These are phyloP conservation scores for Torymus tubicola DNA, from an alignment of 2,888 invertebrate species.

Conservation along the genomic window DNA sequence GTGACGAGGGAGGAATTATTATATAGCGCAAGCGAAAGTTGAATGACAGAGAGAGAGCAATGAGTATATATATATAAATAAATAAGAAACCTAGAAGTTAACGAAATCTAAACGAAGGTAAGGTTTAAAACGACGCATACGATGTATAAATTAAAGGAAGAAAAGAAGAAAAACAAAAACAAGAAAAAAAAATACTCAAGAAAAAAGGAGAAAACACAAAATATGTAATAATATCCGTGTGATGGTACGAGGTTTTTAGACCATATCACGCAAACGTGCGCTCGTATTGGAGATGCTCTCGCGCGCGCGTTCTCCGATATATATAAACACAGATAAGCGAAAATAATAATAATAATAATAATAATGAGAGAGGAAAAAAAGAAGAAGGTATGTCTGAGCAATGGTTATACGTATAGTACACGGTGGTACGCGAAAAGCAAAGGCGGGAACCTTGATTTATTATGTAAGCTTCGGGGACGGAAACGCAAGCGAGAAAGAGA, in stretches of 20 bases:
- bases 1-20: neutral
- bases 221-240: too few relatives aligned
- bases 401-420: slow-evolving; percentile 33
- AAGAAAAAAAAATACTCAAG: too few relatives aligned
- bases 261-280: slow-evolving; percentile 70
- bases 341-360: slow-evolving; percentile 1
- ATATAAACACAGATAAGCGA: too few relatives aligned
- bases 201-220: too few relatives aligned
- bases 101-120: slow-evolving; percentile 44
- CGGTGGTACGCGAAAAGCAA: slow-evolving; percentile 62
- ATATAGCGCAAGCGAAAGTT: neutral
- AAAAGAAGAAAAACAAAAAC: too few relatives aligned
- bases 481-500: neutral
- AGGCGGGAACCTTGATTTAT: slow-evolving; percentile 64
- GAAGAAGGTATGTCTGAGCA: slow-evolving; percentile 22
- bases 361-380: neutral
- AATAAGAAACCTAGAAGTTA: slow-evolving; percentile 24
- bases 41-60: neutral
- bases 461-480: slow-evolving; percentile 55
- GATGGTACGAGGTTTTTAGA: slow-evolving; percentile 61
- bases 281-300: slow-evolving; percentile 6
- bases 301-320: too few relatives aligned
- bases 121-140: slow-evolving; percentile 52
- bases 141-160: slow-evolving; percentile 59
- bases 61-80: slow-evolving; percentile 1